Conservation (phyloP, 2,888 invertebrate genomes). For the Pachliopta kotzebuea region DNA sequence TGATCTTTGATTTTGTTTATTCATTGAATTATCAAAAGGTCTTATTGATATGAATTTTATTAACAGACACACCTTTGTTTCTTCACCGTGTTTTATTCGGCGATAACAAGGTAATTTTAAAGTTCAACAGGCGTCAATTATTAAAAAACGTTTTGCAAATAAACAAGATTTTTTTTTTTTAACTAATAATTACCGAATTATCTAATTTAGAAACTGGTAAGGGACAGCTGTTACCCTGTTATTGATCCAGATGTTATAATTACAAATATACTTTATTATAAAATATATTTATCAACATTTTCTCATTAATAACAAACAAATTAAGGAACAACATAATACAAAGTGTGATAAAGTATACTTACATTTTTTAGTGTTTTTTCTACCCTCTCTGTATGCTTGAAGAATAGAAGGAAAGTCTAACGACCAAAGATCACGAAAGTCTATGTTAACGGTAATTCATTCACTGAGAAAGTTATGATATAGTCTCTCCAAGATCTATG, state of each 20-base stretch:
- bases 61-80: not conserved
- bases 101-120: not conserved
- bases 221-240: not conserved
- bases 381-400: slow-evolving; percentile 12
- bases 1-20: no score
- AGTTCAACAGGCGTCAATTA: slow-evolving; percentile 24
- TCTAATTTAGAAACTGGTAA: not conserved
- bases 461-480: slow-evolving; percentile 41
- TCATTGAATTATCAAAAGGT: no score
- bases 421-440: slow-evolving; percentile 35
- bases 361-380: slow-evolving; percentile 30
- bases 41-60: no score
- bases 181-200: not conserved
- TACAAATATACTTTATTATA: not conserved
- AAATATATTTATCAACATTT: not conserved
- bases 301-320: not conserved
- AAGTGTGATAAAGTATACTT: slow-evolving; percentile 23
- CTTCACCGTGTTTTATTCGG: not conserved
- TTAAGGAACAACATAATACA: not conserved
- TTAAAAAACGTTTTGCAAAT: not conserved
- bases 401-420: slow-evolving; percentile 30
- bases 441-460: slow-evolving; percentile 37
- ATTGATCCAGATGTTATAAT: not conserved
- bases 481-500: slow-evolving; percentile 44
- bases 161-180: not conserved